Evolutionary conservation across 2,888 invertebrate species (phyloP).

Genomic region (Apamea monoglypha): DNA sequence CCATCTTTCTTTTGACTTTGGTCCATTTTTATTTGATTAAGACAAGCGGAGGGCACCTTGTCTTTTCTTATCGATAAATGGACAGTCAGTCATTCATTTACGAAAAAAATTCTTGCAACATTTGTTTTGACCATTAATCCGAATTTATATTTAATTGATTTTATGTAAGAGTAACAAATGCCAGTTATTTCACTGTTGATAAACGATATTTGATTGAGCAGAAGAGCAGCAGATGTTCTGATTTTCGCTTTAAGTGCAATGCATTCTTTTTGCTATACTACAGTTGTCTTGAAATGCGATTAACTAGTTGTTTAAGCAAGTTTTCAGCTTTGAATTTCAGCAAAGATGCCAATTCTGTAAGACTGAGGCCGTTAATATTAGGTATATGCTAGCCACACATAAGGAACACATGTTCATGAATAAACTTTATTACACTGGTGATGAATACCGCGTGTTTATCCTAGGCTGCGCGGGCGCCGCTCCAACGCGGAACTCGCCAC

Average conservation of each 20-base stretch:
- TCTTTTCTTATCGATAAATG: neutral
- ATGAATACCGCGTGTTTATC: conserved; percentile 52
- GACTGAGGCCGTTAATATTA: neutral
- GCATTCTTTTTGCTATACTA: neutral
- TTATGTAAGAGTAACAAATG: neutral
- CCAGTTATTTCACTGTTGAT: neutral
- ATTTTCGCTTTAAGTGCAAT: neutral
- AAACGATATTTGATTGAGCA: neutral
- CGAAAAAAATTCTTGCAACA: conserved; percentile 21
- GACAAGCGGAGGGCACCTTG: neutral
- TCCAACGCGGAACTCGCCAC: conserved; percentile 70
- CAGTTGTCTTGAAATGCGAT: neutral
- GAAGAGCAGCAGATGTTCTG: neutral
- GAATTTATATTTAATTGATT: neutral
- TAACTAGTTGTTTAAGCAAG: too few relatives aligned
- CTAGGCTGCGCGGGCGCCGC: conserved; percentile 63
- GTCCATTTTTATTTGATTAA: neutral
- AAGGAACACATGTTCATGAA: conserved; percentile 37
- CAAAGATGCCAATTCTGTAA: neutral
- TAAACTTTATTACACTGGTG: conserved; percentile 52
- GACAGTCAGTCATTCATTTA: neutral
- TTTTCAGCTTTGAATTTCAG: neutral
- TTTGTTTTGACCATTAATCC: neutral
- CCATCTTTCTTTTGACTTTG: neutral
- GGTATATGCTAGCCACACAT: neutral